Conservation (phyloP, 37 sponge, comb jelly and placozoan genomes). For the Petrosia ficiformis region DNA sequence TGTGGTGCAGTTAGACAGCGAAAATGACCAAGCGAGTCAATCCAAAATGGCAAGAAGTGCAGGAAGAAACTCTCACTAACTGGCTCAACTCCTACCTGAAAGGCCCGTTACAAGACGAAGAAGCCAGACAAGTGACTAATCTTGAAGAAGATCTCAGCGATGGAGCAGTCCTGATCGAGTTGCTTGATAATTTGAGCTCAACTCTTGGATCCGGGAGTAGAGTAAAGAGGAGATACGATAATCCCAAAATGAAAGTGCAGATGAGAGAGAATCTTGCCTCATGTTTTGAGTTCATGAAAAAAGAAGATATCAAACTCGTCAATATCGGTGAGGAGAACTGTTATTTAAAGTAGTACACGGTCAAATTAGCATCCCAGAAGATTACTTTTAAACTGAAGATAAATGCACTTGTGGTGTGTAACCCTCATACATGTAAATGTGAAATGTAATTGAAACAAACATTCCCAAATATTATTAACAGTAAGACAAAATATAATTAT, state of each 20-base stretch:
- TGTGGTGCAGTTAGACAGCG: too few relatives aligned
- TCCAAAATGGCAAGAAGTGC: slow-evolving; percentile 85
- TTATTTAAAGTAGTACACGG: too few relatives aligned
- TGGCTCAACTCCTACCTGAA: slow-evolving; percentile 90
- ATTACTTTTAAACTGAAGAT: too few relatives aligned
- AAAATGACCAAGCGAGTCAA: slow-evolving; percentile 37
- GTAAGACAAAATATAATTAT: too few relatives aligned
- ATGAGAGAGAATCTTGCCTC: slow-evolving; percentile 76
- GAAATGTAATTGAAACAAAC: too few relatives aligned
- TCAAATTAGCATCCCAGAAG: too few relatives aligned
- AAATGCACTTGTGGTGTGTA: too few relatives aligned
- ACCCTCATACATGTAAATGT: too few relatives aligned
- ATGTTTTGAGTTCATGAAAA: slow-evolving; percentile 63
- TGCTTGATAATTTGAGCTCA: slow-evolving; percentile 72
- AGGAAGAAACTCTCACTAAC: slow-evolving; percentile 88
- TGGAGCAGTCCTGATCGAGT: slow-evolving; percentile 78
- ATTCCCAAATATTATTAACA: too few relatives aligned
- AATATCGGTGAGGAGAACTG: slow-evolving; percentile 81
- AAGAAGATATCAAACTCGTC: slow-evolving; percentile 76
- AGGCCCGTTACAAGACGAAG: slow-evolving; percentile 31
- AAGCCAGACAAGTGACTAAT: slow-evolving; percentile 42
- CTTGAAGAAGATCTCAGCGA: slow-evolving; percentile 80
- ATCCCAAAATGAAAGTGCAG: slow-evolving; percentile 57
- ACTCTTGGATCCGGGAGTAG: slow-evolving; percentile 10
- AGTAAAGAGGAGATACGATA: slow-evolving; percentile 37